Conservation (phyloP, 53 echinoderm and acorn worm genomes). For the Holothuria scabra region DNA sequence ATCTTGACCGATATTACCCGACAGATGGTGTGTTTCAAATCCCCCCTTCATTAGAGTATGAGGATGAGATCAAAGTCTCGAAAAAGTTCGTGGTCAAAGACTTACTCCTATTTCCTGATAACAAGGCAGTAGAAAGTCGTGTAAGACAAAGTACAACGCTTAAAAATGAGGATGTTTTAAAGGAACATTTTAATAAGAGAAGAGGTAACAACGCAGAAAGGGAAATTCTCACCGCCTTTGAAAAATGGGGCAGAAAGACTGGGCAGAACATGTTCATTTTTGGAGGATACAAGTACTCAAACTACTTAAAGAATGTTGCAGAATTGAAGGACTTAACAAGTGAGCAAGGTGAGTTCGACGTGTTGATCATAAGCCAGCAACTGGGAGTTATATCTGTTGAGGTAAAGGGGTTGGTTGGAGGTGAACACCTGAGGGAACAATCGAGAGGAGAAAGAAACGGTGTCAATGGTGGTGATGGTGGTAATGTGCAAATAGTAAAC, state of each 20-base stretch:
- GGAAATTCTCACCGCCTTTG: slow-evolving; percentile 1
- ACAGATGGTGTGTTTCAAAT: too few species aligned
- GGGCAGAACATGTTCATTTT: slow-evolving; percentile 25
- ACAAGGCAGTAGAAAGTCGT: too few species aligned
- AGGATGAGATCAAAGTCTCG: too few species aligned
- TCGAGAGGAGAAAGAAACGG: too few species aligned
- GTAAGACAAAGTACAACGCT: too few species aligned
- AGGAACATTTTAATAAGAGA: not conserved
- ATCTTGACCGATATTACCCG: too few species aligned
- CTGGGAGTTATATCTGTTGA: slow-evolving; percentile 20
- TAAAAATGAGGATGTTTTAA: not conserved
- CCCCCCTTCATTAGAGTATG: too few species aligned
- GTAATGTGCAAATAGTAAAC: too few species aligned
- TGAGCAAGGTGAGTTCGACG: slow-evolving; percentile 17
- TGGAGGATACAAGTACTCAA: slow-evolving; percentile 15
- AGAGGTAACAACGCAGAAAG: not conserved
- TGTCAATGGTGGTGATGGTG: too few species aligned
- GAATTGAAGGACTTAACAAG: not conserved
- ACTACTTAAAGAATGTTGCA: not conserved
- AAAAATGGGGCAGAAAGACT: slow-evolving; percentile 3
- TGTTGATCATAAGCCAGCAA: slow-evolving; percentile 21
- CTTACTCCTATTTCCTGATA: too few species aligned
- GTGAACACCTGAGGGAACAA: too few species aligned
- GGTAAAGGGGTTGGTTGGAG: slow-evolving; percentile 1
- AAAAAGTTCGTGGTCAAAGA: too few species aligned